Conservation (phyloP, 2,888 invertebrate species). For the Aphodius granarius region DNA sequence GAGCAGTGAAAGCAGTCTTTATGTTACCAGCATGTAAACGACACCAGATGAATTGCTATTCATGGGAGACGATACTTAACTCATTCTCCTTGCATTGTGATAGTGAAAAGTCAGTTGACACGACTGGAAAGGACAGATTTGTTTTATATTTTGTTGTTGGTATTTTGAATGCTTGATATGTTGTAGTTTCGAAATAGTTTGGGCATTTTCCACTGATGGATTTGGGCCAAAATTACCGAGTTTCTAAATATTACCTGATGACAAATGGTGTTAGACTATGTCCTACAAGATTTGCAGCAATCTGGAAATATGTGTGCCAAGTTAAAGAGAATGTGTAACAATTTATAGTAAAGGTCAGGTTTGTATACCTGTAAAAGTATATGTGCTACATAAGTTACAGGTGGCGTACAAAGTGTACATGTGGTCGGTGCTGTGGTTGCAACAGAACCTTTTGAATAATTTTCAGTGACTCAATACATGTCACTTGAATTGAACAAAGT, state of each 20-base stretch:
- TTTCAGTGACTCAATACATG: no score
- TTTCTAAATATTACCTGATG: background rate
- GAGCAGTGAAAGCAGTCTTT: background rate
- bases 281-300: background rate
- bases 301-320: background rate
- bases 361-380: background rate
- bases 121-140: background rate
- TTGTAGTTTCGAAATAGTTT: background rate
- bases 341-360: background rate
- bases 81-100: background rate
- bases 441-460: no score
- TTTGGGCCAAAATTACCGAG: background rate
- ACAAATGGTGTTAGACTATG: background rate
- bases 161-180: background rate
- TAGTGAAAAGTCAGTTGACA: background rate
- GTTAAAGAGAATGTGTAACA: background rate
- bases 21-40: background rate
- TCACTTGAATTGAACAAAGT: no score
- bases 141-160: background rate
- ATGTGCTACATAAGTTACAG: no score
- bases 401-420: no score
- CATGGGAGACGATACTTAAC: background rate
- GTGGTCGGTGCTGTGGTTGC: no score
- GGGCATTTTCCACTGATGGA: background rate
- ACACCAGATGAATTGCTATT: background rate